Base-by-base conservation (phyloP, 2,888 invertebrate genomes). In the Platycnemis pennipes region DNA sequence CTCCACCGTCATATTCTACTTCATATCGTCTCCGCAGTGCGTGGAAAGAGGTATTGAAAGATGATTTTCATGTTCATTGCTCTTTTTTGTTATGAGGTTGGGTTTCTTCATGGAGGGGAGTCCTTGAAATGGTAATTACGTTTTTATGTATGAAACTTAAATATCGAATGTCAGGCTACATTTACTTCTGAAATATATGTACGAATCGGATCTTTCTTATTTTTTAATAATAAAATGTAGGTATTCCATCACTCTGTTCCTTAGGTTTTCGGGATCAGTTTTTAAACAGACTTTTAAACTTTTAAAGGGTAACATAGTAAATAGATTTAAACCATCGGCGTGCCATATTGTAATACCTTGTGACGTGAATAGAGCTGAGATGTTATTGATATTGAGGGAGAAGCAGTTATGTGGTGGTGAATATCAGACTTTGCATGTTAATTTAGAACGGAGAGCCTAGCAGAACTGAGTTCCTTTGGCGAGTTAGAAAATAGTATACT, bases 1-100 rank as follows among this genome's bases (percentile, higher is more conserved):
- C 94, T n/a, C 94, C 94, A 16, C 53, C 88, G 22, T 63, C 89
- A 49, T 94, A 94, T 63, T 94, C 94, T 44, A 88, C 94, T 13
- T 89, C 94, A 37, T 94, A 89, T 69, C 88, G 88, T 5, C 88
- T 88, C 19, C 86, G 94, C 2, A 88, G 31, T 46, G 94, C 88
- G 31, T 89, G 88, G 88, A 94, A 94, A 46, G 94, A 94, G 88
- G 94, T 94, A 94, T 13, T 37, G 31, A 37, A 37, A 37, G 37
- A 5, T 37, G 8, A 77, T 63, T 37, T 37, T 31, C 37, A 13
- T 31, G 63, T 16, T 77, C 11, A 13, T 37, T 26, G 31, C 31
- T 77, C 11, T 37, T 77, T 77, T 16, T n/a, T n/a, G 77, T 2
- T 22, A 37, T 13, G 11, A 13, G 11, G 77, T 77, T 77, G 31